These are phyloP conservation scores for Dendrolimus punctatus DNA, from an alignment of 1,140 invertebrate genomes.

Conservation along the genomic window DNA sequence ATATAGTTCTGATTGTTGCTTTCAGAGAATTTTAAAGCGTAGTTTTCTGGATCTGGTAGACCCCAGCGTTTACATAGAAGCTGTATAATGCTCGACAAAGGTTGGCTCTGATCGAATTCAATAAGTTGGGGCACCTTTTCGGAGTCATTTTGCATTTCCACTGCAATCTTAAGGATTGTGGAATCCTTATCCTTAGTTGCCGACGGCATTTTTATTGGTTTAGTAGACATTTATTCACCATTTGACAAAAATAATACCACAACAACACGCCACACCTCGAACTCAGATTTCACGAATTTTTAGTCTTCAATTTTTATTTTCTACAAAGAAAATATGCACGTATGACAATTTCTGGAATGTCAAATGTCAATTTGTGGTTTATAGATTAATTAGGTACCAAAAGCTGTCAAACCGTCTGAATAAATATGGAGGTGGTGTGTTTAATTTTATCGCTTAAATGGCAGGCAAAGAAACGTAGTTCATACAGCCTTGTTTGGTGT, in stretches of 20 bases:
- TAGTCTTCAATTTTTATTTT: not conserved
- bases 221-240: slow-evolving; percentile 63
- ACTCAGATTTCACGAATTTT: not conserved
- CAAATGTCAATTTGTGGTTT: too few species aligned
- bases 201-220: slow-evolving; percentile 65
- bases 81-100: slow-evolving; percentile 86
- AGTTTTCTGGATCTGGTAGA: slow-evolving; percentile 85
- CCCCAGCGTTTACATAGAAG: slow-evolving; percentile 91
- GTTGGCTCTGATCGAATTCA: slow-evolving; percentile 92
- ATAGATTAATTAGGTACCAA: too few species aligned
- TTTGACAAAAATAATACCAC: slow-evolving; percentile 33
- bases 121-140: slow-evolving; percentile 86
- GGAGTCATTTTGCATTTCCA: slow-evolving; percentile 81
- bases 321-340: not conserved
- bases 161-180: slow-evolving; percentile 93
- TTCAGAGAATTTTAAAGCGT: slow-evolving; percentile 90
- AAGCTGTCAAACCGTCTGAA: too few species aligned
- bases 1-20: slow-evolving; percentile 92
- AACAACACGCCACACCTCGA: slow-evolving; percentile 20
- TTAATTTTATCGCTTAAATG: too few species aligned
- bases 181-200: slow-evolving; percentile 79
- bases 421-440: too few species aligned
- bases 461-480: too few species aligned
- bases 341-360: not conserved
- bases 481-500: too few species aligned